Base-by-base conservation (phyloP, 2,113 vertebrate species). In the Climacteris rufus region DNA sequence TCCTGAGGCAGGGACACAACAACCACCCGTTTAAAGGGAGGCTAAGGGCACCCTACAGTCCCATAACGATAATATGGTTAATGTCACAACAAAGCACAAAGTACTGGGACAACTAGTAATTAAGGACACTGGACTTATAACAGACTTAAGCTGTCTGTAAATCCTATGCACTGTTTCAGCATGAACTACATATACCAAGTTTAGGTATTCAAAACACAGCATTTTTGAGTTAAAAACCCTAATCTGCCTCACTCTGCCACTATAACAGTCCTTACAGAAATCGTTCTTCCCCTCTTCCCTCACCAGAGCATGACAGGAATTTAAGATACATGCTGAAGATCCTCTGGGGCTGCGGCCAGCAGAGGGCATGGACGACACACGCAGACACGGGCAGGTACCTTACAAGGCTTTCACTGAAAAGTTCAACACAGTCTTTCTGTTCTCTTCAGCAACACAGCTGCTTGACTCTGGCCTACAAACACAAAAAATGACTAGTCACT, bases 1-100 rank as follows among this genome's bases (percentile, higher is more conserved):
- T 95, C 85, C 83, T 56, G 39, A 87, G 75, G 57, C 66, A 86
- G 63, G 17, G 30, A 79, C n/a, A 23, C 79, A 93, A 87, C 61
- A 86, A 71, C 10, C 31, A 60, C 16, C 16, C 9, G 1, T 56
- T 92, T 47, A 83, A 81, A 88, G 52, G 75, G n/a, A 86, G 12
- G 52, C 31, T 42, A 71, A 76, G 44, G 72, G 44, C 28, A 83
- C 28, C 19, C 42, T 77, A 50, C 59, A 74, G 28, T 71, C 63
- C 40, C 56, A 42, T 31, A 86, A 70, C 0, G 1, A 64, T 14
- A 50, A 74, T 33, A 89, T 24, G 21, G 44, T 53, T 89, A 68
- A 87, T 64, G 31, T 66, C 52, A 75, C 27, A 95, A 83, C 31
- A 94, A 74, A 79, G 49, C 28, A 84, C 0, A 1, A 74, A 63